Conservation (phyloP, 2,797 vertebrate genomes). For the Sebastes paucispinis region DNA sequence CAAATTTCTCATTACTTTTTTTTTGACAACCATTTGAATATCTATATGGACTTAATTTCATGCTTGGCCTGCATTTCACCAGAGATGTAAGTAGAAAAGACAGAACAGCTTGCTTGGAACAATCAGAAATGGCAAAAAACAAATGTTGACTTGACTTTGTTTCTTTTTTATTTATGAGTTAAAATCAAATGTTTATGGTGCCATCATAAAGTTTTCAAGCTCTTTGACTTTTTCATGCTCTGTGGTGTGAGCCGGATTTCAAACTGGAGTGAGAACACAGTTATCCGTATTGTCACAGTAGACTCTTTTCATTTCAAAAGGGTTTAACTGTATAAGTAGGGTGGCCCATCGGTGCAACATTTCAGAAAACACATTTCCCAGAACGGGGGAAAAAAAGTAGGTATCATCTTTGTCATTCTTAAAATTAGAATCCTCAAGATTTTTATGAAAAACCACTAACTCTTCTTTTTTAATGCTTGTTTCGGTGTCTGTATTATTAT, state of each 20-base stretch:
- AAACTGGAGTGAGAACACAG: neutral
- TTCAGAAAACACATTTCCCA: neutral
- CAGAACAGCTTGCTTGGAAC: slow-evolving; percentile 12
- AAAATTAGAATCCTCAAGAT: neutral
- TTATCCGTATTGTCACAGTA: neutral
- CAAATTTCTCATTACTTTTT: slow-evolving; percentile 57
- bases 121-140: slow-evolving; percentile 1
- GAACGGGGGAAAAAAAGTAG: neutral
- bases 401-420: neutral
- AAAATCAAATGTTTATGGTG: neutral
- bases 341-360: neutral
- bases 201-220: neutral
- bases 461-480: too few species aligned
- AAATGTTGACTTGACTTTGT: slow-evolving; percentile 10
- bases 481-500: too few species aligned
- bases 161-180: neutral
- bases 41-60: slow-evolving; percentile 68
- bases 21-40: slow-evolving; percentile 60
- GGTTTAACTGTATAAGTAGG: neutral
- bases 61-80: slow-evolving; percentile 61
- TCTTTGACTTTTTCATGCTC: neutral
- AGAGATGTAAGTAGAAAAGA: slow-evolving; percentile 34
- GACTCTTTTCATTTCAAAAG: neutral
- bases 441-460: neutral
- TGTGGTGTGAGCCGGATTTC: neutral